Base-by-base conservation (phyloP, 1,140 invertebrate genomes). In the Lutraria rhynchaena region DNA sequence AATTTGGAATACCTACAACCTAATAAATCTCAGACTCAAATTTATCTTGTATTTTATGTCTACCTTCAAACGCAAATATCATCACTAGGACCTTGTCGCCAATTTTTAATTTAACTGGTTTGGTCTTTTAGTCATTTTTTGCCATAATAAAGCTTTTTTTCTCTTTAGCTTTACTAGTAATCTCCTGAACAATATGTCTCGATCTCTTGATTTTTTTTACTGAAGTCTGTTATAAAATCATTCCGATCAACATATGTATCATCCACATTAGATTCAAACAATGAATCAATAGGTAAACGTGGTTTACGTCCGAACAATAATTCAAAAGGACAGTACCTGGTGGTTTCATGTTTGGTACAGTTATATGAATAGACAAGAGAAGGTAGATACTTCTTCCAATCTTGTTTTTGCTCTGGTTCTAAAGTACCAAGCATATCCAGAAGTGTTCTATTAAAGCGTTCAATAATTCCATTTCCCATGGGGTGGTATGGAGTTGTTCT, bases 371-470 rank as follows among this genome's bases (percentile, higher is more conserved):
- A 37, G 19, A 60, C 53, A 19, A 60, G 19, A 29, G 61, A 74
- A n/a, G n/a, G n/a, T n/a, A n/a, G n/a, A n/a, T n/a, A n/a, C n/a
- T n/a, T n/a, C n/a, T n/a, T n/a, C n/a, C n/a, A n/a, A n/a, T n/a
- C n/a, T n/a, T n/a, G n/a, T n/a, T n/a, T n/a, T n/a, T n/a, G n/a
- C n/a, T n/a, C 83, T 51, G 11, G 37, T 13, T 63, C 35, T 17
- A 61, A 41, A 1, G 57, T n/a, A 29, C 65, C 61, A 29, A 84
- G 67, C 71, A 67, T 81, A 41, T 63, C 29, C 17, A 67, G 51
- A 3, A 81, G 49, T 24, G 57, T 61, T 3, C 37, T 15, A 41
- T 63, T 80, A 15, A 24, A 51, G 13, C 70, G 0, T 67, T 49
- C 49, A 29, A 55, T 44, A 7, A 13, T 11, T 15, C 53, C 58